Conservation (phyloP, 1,140 invertebrate genomes). For the Radopholus similis region DNA sequence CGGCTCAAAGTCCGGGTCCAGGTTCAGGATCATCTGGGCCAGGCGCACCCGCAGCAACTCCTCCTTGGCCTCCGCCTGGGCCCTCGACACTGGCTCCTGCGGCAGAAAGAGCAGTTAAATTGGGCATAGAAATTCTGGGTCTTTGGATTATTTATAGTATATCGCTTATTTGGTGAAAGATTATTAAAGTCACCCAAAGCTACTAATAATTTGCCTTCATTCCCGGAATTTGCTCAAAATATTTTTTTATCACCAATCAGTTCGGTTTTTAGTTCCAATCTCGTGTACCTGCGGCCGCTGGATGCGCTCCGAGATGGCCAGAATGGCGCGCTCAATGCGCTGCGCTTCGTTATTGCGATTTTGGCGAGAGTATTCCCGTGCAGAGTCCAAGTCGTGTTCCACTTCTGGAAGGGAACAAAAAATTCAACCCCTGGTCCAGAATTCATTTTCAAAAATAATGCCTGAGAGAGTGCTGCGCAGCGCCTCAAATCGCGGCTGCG, state of each 20-base stretch:
- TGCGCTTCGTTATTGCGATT: slow-evolving; percentile 13
- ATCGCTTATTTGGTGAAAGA: slow-evolving; percentile 40
- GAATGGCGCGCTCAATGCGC: slow-evolving; percentile 25
- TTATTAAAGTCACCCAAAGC: slow-evolving; percentile 32
- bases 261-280: too few relatives aligned
- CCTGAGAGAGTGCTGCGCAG: not conserved
- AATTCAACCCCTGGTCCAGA: too few relatives aligned
- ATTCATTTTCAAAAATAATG: too few relatives aligned
- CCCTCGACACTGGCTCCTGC: slow-evolving; percentile 42
- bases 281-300: not conserved
- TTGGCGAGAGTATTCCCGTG: slow-evolving; percentile 1
- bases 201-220: too few relatives aligned
- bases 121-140: not conserved
- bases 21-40: slow-evolving; percentile 55
- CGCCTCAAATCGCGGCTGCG: too few relatives aligned
- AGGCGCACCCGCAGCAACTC: slow-evolving; percentile 50
- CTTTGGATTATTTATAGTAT: not conserved
- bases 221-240: too few relatives aligned
- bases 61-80: slow-evolving; percentile 53
- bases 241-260: not conserved
- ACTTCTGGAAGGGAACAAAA: too few relatives aligned
- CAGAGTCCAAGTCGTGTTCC: not conserved
- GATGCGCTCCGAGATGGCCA: slow-evolving; percentile 15
- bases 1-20: slow-evolving; percentile 25
- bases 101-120: slow-evolving; percentile 26